Percentiles rank a stretch among this genome's conserved stretches.
These are phyloP conservation scores for Pantherophis alleghaniensis DNA, from an alignment of 2,797 vertebrate genomes.

Conservation along the genomic window DNA sequence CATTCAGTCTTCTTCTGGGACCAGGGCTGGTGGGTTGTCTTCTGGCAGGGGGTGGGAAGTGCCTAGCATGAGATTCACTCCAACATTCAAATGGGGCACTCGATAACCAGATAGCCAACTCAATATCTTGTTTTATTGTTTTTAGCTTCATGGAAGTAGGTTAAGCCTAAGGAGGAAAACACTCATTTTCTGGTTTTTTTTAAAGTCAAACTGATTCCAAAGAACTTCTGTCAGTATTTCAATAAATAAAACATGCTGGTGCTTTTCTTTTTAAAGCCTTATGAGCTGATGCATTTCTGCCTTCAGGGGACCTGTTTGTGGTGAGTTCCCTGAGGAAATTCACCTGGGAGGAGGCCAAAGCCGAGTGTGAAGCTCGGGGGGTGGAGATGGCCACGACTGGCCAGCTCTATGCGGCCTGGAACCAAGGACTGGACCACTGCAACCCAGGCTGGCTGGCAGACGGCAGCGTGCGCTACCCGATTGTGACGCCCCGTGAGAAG, in stretches of 20 bases:
- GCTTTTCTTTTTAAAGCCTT: neutral
- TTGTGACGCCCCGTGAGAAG: constrained; percentile 84
- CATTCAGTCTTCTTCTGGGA: neutral
- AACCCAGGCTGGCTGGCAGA: constrained; percentile 93
- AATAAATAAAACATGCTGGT: neutral
- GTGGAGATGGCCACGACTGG: constrained; percentile 82
- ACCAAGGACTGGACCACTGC: constrained; percentile 85
- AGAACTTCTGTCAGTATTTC: neutral
- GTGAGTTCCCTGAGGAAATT: constrained; percentile 75
- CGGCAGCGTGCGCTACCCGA: constrained; percentile 91
- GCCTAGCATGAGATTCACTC: neutral
- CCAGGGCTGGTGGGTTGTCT: neutral
- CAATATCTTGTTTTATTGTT: neutral
- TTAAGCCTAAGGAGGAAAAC: neutral
- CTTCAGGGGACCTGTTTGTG: constrained; percentile 85
- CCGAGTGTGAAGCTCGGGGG: constrained; percentile 75
- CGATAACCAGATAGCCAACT: no score
- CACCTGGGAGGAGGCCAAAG: constrained; percentile 82
- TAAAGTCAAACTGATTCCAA: neutral
- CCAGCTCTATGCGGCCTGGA: constrained; percentile 91
- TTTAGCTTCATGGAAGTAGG: neutral
- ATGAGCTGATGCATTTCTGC: neutral
- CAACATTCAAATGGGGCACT: neutral
- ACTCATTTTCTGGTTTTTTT: neutral
- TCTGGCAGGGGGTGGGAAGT: neutral